Conservation (phyloP, 2,113 vertebrate species). For the Trochalopteron elliotii region DNA sequence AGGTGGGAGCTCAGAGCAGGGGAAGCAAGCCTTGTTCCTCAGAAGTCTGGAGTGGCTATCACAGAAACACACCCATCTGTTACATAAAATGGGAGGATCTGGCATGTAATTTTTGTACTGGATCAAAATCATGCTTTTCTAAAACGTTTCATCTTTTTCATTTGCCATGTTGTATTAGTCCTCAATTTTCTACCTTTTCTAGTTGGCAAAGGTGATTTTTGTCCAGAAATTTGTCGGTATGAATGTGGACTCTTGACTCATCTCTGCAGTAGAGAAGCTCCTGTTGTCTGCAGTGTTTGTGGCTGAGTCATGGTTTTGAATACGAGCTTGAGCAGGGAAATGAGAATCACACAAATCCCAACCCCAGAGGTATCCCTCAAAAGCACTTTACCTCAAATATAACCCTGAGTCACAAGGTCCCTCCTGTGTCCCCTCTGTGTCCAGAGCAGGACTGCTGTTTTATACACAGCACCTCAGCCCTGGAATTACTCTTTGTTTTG, state of each 20-base stretch:
- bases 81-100: not conserved
- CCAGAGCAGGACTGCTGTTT: not conserved
- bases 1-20: not conserved
- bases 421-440: not conserved
- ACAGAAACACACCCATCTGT: not conserved
- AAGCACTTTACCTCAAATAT: not conserved
- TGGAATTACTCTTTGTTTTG: not conserved
- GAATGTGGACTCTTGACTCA: not conserved
- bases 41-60: not conserved
- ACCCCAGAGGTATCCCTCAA: not conserved
- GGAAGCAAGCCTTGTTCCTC: not conserved
- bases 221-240: not conserved
- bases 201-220: conserved; percentile 68
- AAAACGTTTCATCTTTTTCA: not conserved
- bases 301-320: not conserved
- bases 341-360: not conserved
- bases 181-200: conserved; percentile 35
- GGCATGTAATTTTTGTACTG: not conserved
- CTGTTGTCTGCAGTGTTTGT: not conserved
- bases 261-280: not conserved
- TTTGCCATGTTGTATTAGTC: conserved; percentile 45
- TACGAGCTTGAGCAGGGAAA: not conserved
- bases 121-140: not conserved
- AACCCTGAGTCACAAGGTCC: not conserved
- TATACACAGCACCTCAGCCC: not conserved